Conservation (phyloP, 2,113 vertebrate species). For the Peromyscus leucopus region DNA sequence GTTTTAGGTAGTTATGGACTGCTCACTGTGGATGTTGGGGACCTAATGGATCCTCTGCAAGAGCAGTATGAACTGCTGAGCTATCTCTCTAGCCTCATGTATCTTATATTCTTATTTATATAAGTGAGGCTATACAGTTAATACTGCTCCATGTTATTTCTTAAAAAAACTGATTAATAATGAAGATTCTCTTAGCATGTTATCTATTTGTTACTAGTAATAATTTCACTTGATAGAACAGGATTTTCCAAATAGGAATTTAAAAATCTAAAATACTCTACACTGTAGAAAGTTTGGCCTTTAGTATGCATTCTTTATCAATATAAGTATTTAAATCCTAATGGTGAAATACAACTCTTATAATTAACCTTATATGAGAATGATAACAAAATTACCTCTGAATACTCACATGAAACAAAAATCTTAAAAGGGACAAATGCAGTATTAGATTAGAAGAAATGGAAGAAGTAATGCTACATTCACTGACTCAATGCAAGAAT, state of each 20-base stretch:
- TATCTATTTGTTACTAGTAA: conserved; percentile 67
- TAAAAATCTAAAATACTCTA: conserved; percentile 43
- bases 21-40: background rate
- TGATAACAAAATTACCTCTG: conserved; percentile 67
- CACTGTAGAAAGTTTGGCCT: conserved; percentile 47
- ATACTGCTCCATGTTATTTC: conserved; percentile 27
- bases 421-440: conserved; percentile 51
- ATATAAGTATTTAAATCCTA: conserved; percentile 23
- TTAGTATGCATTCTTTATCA: conserved; percentile 42
- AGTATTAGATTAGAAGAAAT: conserved; percentile 77
- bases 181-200: conserved; percentile 17
- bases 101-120: conserved; percentile 82
- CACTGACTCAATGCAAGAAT: conserved; percentile 66
- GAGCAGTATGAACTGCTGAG: background rate
- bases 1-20: background rate
- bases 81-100: background rate
- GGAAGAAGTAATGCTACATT: conserved; percentile 71
- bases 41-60: background rate
- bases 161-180: conserved; percentile 59
- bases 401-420: conserved; percentile 68
- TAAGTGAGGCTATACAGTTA: conserved; percentile 83
- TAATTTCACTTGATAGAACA: conserved; percentile 53
- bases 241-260: conserved; percentile 59
- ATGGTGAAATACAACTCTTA: conserved; percentile 59
- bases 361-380: conserved; percentile 46